Evolutionary conservation across 2,888 invertebrate species (phyloP).

Genomic region (Archips xylosteana): DNA sequence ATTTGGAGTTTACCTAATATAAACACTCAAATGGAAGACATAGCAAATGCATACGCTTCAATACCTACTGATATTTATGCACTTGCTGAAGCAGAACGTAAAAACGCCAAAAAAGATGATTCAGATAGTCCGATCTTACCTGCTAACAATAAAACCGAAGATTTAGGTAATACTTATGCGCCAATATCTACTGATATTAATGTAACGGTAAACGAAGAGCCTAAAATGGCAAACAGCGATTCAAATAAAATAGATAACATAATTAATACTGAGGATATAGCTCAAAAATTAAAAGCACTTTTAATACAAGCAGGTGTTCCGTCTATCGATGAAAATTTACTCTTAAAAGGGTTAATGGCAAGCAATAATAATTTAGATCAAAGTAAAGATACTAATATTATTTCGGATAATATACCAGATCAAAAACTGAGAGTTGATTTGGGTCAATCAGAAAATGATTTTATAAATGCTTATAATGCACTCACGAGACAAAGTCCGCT

Average conservation of each 20-base stretch:
- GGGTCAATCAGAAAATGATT: constrained; percentile 78
- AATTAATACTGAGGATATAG: constrained; percentile 59
- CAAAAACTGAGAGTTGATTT: constrained; percentile 64
- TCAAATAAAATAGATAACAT: constrained; percentile 11
- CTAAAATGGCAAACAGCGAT: neutral
- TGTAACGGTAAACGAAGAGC: constrained; percentile 1
- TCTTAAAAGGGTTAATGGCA: constrained; percentile 65
- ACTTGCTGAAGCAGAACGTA: constrained; percentile 4
- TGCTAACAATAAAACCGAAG: constrained; percentile 30
- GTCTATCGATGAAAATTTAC: constrained; percentile 65
- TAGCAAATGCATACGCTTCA: constrained; percentile 44
- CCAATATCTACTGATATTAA: constrained; percentile 12
- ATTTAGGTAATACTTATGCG: constrained; percentile 46
- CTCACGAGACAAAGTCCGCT: constrained; percentile 74
- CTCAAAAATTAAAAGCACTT: constrained; percentile 66
- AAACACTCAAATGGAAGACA: constrained; percentile 39
- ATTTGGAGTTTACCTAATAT: constrained; percentile 31
- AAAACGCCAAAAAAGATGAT: constrained; percentile 4
- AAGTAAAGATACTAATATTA: constrained; percentile 41
- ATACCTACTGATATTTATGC: constrained; percentile 6
- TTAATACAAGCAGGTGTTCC: constrained; percentile 69
- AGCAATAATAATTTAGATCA: constrained; percentile 49
- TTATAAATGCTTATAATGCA: constrained; percentile 80
- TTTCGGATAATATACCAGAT: constrained; percentile 33
- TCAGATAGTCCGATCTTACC: constrained; percentile 28